phyloP scores from a whole-genome alignment of 2,888 invertebrate species.

The Lobophora halterata region DNA sequence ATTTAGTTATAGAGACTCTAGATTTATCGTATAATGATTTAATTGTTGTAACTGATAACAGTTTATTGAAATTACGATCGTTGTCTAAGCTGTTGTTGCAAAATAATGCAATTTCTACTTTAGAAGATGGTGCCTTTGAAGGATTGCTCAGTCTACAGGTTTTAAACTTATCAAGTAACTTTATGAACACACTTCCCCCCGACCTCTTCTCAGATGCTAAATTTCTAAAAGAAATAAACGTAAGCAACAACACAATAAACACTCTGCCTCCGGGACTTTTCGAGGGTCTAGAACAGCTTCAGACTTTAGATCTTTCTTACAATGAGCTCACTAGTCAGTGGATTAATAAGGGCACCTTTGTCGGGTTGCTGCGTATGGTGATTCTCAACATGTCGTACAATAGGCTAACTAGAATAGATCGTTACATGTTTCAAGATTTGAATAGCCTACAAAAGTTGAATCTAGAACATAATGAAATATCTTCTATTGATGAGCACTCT shows the following conservation, averaged over 20 bases:
- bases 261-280: conserved; percentile 88
- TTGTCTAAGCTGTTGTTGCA: conserved; percentile 85
- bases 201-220: conserved; percentile 86
- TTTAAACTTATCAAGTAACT: conserved; percentile 90
- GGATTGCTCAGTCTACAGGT: conserved; percentile 85
- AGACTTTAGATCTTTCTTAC: conserved; percentile 85
- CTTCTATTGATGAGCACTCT: conserved; percentile 85
- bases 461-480: conserved; percentile 86
- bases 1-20: conserved; percentile 84
- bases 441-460: conserved; percentile 88
- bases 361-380: conserved; percentile 86
- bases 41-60: conserved; percentile 84
- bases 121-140: conserved; percentile 86
- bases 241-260: conserved; percentile 88
- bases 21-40: conserved; percentile 89
- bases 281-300: conserved; percentile 85
- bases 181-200: conserved; percentile 86
- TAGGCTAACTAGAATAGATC: conserved; percentile 84
- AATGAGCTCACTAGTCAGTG: conserved; percentile 88
- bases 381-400: conserved; percentile 88
- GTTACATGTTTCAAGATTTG: conserved; percentile 86
- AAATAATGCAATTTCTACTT: conserved; percentile 87
- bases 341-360: conserved; percentile 88
- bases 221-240: conserved; percentile 84
- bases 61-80: conserved; percentile 85